Percentiles rank a stretch among this genome's conserved stretches.
Conservation (phyloP, 2,888 invertebrate species). For the Ptychoptera albimana region DNA sequence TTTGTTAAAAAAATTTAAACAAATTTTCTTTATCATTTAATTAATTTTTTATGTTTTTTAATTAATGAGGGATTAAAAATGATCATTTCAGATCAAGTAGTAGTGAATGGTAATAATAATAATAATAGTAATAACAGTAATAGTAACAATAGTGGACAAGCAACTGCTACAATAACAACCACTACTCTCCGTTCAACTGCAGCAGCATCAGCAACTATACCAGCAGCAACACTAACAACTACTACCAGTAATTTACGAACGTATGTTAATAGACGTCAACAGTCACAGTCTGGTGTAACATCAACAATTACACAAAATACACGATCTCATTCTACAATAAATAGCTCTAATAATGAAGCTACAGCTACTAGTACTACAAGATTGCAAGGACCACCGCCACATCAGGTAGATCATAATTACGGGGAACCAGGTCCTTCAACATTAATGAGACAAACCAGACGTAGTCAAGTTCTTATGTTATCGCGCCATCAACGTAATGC, state of each 20-base stretch:
- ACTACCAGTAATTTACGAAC: not conserved
- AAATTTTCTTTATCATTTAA: not conserved
- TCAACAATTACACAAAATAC: not conserved
- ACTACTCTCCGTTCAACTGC: not conserved
- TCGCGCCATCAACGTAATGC: conserved; percentile 30
- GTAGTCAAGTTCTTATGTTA: conserved; percentile 14
- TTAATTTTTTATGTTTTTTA: not conserved
- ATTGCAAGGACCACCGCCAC: not conserved
- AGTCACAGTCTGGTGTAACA: not conserved
- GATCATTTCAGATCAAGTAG: not conserved
- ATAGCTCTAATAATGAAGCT: not conserved
- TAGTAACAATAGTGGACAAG: not conserved
- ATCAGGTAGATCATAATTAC: conserved; percentile 26
- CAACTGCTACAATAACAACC: not conserved
- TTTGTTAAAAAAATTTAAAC: not conserved
- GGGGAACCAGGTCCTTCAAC: conserved; percentile 22
- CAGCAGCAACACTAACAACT: not conserved
- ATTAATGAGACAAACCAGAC: conserved; percentile 19
- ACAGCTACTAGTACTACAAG: not conserved
- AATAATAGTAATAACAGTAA: not conserved
- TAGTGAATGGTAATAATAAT: not conserved
- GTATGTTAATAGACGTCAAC: not conserved
- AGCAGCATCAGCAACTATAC: too few species aligned
- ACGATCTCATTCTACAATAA: not conserved
- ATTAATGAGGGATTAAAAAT: not conserved